A percentile compares a stretch with the other conserved stretches of the same genome.
Evolutionary conservation across 2,888 invertebrate genomes (phyloP).

Genomic region (Linnaemya vulpina): DNA sequence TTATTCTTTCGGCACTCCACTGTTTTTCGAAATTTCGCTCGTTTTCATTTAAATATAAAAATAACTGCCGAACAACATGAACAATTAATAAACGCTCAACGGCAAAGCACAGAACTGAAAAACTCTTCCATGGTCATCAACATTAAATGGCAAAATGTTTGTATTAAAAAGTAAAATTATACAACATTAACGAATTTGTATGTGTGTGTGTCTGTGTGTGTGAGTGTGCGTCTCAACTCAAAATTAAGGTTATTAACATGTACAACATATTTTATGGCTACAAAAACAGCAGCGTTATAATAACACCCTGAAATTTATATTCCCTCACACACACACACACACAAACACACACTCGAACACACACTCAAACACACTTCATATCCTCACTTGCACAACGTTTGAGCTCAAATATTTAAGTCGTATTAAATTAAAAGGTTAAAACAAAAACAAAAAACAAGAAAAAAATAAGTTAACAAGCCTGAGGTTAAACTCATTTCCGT

Average conservation of each 20-base stretch:
- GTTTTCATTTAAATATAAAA: constrained; percentile 62
- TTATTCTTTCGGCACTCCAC: constrained; percentile 3
- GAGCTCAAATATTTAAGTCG: constrained; percentile 33
- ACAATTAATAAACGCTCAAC: constrained; percentile 64
- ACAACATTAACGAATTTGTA: constrained; percentile 11
- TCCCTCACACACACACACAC: not conserved
- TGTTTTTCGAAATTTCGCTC: constrained; percentile 11
- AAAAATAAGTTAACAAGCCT: constrained; percentile 32
- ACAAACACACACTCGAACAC: not conserved
- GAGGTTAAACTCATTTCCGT: constrained; percentile 56
- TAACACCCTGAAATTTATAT: constrained; percentile 12
- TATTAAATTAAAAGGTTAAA: constrained; percentile 50
- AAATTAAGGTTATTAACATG: constrained; percentile 46
- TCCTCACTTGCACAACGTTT: not conserved
- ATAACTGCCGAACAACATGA: constrained; percentile 53
- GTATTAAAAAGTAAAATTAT: not conserved
- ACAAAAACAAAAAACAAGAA: not conserved
- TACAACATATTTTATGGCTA: constrained; percentile 18
- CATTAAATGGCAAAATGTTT: constrained; percentile 26
- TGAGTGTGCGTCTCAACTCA: not conserved
- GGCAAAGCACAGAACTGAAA: constrained; percentile 12
- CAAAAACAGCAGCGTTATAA: not conserved
- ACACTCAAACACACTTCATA: not conserved
- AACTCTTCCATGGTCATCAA: constrained; percentile 23
- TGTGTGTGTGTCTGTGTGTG: not conserved